These are phyloP conservation scores for Cephus sareptanus DNA, from an alignment of 2,888 invertebrate genomes.

Conservation along the genomic window DNA sequence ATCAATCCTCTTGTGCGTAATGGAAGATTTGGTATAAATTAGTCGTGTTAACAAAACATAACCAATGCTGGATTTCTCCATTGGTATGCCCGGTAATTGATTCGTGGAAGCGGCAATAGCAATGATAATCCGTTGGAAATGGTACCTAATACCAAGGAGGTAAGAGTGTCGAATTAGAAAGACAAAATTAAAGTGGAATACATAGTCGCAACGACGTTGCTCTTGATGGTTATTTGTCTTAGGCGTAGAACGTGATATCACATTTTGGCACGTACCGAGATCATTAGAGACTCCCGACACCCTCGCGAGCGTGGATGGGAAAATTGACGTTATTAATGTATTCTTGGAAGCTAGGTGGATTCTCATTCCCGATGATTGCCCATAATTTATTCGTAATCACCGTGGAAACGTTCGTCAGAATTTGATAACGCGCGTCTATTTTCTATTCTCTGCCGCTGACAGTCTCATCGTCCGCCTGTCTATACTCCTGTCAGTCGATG, in stretches of 20 bases:
- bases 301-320: slow-evolving; percentile 32
- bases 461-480: neutral
- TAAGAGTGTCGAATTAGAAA: neutral
- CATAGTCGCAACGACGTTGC: neutral
- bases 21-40: neutral
- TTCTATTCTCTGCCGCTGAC: neutral
- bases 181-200: neutral
- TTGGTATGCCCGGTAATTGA: neutral
- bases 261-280: slow-evolving; percentile 55
- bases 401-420: slow-evolving; percentile 39
- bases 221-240: neutral
- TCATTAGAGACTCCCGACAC: slow-evolving; percentile 38
- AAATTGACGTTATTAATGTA: slow-evolving; percentile 55
- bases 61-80: neutral
- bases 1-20: neutral
- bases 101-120: neutral
- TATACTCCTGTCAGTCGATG: neutral
- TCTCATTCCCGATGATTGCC: slow-evolving; percentile 53
- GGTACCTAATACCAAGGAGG: neutral
- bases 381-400: slow-evolving; percentile 53
- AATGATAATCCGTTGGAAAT: neutral
- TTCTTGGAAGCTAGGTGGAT: slow-evolving; percentile 49
- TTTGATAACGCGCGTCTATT: slow-evolving; percentile 30
- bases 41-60: neutral
- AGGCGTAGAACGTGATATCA: slow-evolving; percentile 29